phyloP scores from a whole-genome alignment of 2,113 vertebrate genomes.

The Hemiprocne comata region DNA sequence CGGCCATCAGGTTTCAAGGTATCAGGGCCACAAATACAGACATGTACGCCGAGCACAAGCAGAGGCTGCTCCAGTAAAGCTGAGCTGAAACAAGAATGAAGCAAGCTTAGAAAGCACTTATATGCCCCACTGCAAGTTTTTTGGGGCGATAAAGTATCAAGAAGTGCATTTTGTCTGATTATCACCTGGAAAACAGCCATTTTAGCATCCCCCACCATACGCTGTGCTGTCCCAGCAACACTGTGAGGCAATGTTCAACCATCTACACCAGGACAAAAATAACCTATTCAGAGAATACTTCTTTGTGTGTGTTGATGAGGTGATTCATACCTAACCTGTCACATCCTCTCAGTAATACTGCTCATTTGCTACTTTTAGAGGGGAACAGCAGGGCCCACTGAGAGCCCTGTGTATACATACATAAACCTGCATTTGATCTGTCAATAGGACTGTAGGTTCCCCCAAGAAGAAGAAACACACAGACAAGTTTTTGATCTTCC shows the following conservation, averaged over 20 bases:
- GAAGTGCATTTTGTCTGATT: not conserved
- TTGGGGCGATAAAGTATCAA: not conserved
- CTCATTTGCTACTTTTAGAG: not conserved
- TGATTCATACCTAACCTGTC: not conserved
- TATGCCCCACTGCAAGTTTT: not conserved
- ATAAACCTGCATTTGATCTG: conserved; percentile 9
- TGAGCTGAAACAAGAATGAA: not conserved
- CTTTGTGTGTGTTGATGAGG: not conserved
- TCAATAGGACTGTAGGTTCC: not conserved
- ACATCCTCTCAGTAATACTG: not conserved
- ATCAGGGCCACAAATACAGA: not conserved
- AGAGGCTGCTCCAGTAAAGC: not conserved
- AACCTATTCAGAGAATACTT: not conserved
- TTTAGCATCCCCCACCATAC: not conserved
- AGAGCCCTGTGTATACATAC: not conserved
- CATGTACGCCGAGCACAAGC: not conserved
- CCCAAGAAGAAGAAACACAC: conserved; percentile 10
- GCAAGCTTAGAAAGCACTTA: not conserved
- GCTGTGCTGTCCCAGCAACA: not conserved
- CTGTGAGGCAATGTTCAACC: not conserved
- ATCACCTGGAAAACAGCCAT: not conserved
- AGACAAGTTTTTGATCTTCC: conserved; percentile 54
- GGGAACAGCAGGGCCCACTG: not conserved
- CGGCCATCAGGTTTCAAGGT: not conserved
- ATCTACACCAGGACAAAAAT: rapidly evolving